Base-by-base conservation (phyloP, 2,888 invertebrate species). In the Gnatocerus cornutus region DNA sequence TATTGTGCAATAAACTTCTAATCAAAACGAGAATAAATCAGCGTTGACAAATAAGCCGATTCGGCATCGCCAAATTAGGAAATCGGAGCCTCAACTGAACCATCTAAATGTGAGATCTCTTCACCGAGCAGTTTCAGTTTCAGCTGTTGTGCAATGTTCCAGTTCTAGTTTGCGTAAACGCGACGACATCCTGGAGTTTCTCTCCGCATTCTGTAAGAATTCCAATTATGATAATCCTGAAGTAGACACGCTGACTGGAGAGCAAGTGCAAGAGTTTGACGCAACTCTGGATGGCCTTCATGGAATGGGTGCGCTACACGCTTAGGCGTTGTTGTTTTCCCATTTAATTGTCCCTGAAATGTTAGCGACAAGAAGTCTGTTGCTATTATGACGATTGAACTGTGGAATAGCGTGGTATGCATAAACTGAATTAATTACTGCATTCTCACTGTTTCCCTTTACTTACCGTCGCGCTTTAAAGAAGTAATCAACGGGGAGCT, bases 221-320 rank as follows among this genome's bases (percentile, higher is more conserved):
- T 59, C 59, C 46, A 46, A 45, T 59, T 59, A 59, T 59, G 59
- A 59, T 72, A 70, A 73, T 75, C 45, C 63, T 56, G 53, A 52
- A 71, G 69, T 65, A 79, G 80, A 78, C 79, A 79, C 52, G 78
- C 78, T 75, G 80, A 76, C 78, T 77, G 74, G 52, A 52, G 39
- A 45, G 76, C 78, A 76, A 79, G 76, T 77, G 79, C 76, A 76
- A 74, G 76, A 70, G 74, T 73, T 70, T 78, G 76, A 76, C 76
- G 77, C 76, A 79, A 79, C 69, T 69, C 64, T 71, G 21, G 73
- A 64, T 78, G 78, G 76, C 77, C 79, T 80, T 80, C 76, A 70
- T 72, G 74, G 78, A 79, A 80, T 81, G 78, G 79, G 80, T 77
- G 78, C 74, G 81, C 76, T 80, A 78, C 80, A 79, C 78, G 75